These are phyloP conservation scores for Esox masquinongy DNA, from an alignment of 2,797 vertebrate species.

Conservation along the genomic window DNA sequence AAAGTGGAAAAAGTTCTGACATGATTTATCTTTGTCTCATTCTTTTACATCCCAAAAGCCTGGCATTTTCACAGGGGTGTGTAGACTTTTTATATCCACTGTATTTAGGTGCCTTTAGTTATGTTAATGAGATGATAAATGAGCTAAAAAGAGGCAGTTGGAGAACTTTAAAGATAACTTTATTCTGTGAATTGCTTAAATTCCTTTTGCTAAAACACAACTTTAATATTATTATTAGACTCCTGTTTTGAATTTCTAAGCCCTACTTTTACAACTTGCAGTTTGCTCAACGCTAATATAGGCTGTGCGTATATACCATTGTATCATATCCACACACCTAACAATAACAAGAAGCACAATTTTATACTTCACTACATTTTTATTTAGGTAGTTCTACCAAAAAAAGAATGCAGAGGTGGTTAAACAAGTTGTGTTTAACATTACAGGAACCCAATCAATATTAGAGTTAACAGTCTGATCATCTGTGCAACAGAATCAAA, in stretches of 20 bases:
- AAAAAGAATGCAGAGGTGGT: not conserved
- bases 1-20: no score
- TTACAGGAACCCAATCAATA: not conserved
- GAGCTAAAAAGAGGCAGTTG: no score
- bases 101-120: no score
- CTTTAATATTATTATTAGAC: not conserved
- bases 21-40: no score
- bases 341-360: conserved; percentile 1
- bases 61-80: no score
- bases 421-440: not conserved
- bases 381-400: not conserved
- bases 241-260: not conserved
- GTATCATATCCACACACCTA: not conserved
- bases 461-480: not conserved
- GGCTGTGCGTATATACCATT: not conserved
- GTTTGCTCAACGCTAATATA: not conserved
- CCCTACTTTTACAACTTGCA: not conserved
- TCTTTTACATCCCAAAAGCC: no score
- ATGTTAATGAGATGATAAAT: no score
- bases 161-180: no score
- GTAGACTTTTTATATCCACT: no score
- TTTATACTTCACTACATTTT: not conserved
- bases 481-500: not conserved
- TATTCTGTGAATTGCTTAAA: no score
- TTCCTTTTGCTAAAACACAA: no score